phyloP scores from a whole-genome alignment of 2,113 vertebrate genomes.

The Nycticebus coucang region DNA sequence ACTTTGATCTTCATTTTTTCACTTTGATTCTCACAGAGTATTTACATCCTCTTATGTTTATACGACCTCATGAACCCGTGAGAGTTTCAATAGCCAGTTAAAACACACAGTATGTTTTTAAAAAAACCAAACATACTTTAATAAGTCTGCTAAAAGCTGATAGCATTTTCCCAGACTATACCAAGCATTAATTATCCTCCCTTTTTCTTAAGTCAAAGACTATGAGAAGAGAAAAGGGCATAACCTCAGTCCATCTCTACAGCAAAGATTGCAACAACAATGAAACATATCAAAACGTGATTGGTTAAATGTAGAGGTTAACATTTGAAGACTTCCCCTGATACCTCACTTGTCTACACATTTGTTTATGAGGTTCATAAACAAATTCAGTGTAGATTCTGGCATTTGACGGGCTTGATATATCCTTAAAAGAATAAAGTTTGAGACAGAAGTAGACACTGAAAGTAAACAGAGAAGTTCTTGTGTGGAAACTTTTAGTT shows the following conservation, averaged over 20 bases:
- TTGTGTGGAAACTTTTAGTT: conserved; percentile 9
- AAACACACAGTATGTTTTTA: conserved; percentile 69
- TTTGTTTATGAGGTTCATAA: conserved; percentile 68
- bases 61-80: conserved; percentile 66
- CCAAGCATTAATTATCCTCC: conserved; percentile 73
- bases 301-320: conserved; percentile 70
- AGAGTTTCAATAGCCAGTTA: conserved; percentile 65
- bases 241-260: conserved; percentile 72
- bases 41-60: conserved; percentile 71
- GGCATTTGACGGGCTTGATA: conserved; percentile 36
- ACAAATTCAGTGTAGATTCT: conserved; percentile 63
- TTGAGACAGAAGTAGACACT: conserved; percentile 20
- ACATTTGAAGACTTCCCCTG: conserved; percentile 58
- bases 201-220: conserved; percentile 73
- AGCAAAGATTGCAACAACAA: conserved; percentile 63
- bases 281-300: conserved; percentile 74
- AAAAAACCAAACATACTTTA: conserved; percentile 69
- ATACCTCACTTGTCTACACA: conserved; percentile 32
- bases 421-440: conserved; percentile 58
- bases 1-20: conserved; percentile 76
- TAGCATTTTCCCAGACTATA: conserved; percentile 53
- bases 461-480: conserved; percentile 36
- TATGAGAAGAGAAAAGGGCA: conserved; percentile 71
- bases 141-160: conserved; percentile 74
- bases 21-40: conserved; percentile 66